A percentile compares a stretch with the other conserved stretches of the same genome.
Evolutionary conservation across 2,888 invertebrate genomes (phyloP).

Genomic region (Calliphora vomitoria): DNA sequence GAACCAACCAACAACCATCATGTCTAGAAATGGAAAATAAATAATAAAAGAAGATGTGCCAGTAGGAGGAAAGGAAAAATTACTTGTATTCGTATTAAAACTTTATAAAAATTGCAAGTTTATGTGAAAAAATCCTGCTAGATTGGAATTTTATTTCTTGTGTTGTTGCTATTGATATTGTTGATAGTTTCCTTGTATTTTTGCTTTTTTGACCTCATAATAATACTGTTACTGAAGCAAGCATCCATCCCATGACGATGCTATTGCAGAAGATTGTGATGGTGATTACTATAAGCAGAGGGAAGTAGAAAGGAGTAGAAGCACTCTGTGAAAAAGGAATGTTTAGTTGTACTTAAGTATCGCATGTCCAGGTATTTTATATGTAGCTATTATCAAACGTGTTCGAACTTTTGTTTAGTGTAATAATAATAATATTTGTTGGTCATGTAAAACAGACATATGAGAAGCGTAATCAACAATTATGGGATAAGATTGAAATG

Average conservation of each 20-base stretch:
- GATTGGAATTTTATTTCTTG: constrained; percentile 47
- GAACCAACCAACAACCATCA: background rate
- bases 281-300: constrained; percentile 20
- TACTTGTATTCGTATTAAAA: constrained; percentile 41
- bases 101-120: constrained; percentile 70
- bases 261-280: constrained; percentile 42
- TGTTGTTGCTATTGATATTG: background rate
- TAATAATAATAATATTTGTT: background rate
- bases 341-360: constrained; percentile 26
- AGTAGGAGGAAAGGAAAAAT: background rate
- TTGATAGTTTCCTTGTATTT: background rate
- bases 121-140: constrained; percentile 65
- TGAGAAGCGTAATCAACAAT: no score
- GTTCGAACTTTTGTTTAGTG: constrained; percentile 22
- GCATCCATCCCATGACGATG: constrained; percentile 44
- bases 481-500: no score
- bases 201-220: constrained; percentile 59
- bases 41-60: constrained; percentile 42
- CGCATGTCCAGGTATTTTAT: constrained; percentile 48
- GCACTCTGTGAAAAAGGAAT: background rate
- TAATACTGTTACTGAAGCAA: constrained; percentile 50
- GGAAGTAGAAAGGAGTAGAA: background rate
- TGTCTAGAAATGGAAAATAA: constrained; percentile 51
- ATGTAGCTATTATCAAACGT: constrained; percentile 21
- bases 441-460: no score